Evolutionary conservation across 2,113 vertebrate genomes (phyloP).

Genomic region (Ciconia maguari): DNA sequence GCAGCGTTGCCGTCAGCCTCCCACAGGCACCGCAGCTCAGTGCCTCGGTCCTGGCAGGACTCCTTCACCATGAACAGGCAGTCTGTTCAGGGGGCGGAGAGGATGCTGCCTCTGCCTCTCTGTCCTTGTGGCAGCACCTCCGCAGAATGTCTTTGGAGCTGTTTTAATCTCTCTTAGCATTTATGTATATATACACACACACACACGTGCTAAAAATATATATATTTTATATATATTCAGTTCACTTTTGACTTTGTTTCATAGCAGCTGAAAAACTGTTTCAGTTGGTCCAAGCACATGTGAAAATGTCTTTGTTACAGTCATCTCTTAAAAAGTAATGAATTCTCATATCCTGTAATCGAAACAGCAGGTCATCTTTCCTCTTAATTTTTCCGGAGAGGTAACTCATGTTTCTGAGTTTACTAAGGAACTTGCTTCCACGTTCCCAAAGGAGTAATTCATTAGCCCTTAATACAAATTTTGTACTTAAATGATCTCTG

Average conservation of each 20-base stretch:
- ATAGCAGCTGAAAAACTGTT: neutral
- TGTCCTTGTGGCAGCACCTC: neutral
- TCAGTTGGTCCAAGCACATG: neutral
- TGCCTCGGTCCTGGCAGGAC: neutral
- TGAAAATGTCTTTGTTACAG: neutral
- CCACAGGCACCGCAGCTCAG: fast-evolving
- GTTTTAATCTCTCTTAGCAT: neutral
- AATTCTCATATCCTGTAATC: neutral
- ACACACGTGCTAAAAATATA: neutral
- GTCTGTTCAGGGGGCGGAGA: fast-evolving
- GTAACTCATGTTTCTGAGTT: neutral
- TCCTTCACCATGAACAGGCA: fast-evolving
- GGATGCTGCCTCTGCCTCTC: neutral
- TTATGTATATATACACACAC: neutral
- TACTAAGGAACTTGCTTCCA: neutral
- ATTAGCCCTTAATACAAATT: neutral
- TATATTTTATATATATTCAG: too few relatives aligned
- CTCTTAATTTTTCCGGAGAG: neutral
- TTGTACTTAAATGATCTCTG: neutral
- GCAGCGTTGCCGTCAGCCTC: fast-evolving
- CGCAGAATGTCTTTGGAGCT: neutral
- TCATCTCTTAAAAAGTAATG: neutral
- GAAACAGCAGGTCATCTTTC: neutral
- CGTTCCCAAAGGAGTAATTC: neutral
- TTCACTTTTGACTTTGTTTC: neutral